Base-by-base conservation (phyloP, 2,888 invertebrate species). In the Caenorhabditis sp. region DNA sequence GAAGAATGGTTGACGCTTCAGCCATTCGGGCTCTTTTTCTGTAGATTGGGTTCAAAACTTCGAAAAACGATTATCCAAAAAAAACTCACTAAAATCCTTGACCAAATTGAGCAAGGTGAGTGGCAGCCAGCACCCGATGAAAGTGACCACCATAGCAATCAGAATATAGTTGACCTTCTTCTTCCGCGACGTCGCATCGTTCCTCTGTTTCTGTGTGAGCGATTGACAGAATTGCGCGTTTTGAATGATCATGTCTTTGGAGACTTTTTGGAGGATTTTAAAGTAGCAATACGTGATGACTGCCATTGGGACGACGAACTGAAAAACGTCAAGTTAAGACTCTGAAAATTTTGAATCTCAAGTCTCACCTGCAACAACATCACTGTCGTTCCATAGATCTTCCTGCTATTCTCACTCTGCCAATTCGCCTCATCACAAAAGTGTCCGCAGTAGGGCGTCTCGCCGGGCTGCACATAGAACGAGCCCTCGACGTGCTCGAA, bases 341-440 rank as follows among this genome's bases (percentile, higher is more conserved):
- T 35, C 8, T 35, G 8, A 35, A 35, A 6, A 19, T 63, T 47
- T 47, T n/a, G 19, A 1, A 31, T 58, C 31, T 31, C 0, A 31
- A 58, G n/a, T 1, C 31, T 24, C 16, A 89, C 89, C 85, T 90
- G 90, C 19, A 91, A 81, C 10, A 91, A 74, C 91, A 91, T 91
- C 8, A 91, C 91, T 19, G 89, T 89, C 5, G 90, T 88, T 24
- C 97, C 96, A 93, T 97, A 98, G 70, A 94, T 93, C 91, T 94
- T 93, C 58, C 96, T 94, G 89, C 95, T 94, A 64, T 95, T 94
- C 90, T 96, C 96, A 26, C 89, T 89, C 0, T 97, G 96, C 98
- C 98, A 98, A 54, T 95, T 90, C 12, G 89, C 87, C 68, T 92
- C 92, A 72, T 91, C 91, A 80, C 92, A 92, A 90, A 95, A 96